A percentile compares a stretch with the other conserved stretches of the same genome.
Conservation (phyloP, 2,888 invertebrate species). For the Pristionchus japonicus region DNA sequence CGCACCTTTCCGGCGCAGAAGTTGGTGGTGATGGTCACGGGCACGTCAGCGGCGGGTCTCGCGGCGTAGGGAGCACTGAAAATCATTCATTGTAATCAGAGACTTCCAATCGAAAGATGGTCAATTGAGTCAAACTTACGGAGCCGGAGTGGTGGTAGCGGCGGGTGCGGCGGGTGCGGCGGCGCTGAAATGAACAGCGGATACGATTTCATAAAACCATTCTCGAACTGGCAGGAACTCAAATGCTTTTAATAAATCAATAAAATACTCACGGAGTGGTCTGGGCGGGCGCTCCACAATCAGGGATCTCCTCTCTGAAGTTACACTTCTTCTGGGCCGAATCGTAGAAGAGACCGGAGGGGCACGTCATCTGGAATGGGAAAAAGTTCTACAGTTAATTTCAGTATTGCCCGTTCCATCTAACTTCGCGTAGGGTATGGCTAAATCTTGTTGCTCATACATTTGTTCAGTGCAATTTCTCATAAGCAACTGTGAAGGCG, state of each 20-base stretch:
- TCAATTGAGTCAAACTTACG: neutral
- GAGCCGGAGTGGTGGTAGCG: neutral
- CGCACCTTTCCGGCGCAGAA: slow-evolving; percentile 33
- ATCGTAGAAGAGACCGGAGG: slow-evolving; percentile 46
- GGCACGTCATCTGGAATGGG: slow-evolving; percentile 32
- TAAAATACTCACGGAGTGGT: neutral
- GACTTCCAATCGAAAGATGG: neutral
- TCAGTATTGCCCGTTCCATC: too few species aligned
- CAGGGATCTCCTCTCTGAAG: neutral
- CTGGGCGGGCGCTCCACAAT: neutral
- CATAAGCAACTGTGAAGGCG: neutral
- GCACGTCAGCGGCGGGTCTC: neutral
- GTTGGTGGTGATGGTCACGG: neutral
- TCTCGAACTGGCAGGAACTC: too few species aligned
- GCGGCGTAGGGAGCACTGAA: neutral
- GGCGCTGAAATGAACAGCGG: neutral
- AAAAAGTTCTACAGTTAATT: neutral
- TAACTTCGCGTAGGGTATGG: too few species aligned
- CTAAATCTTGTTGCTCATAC: too few species aligned
- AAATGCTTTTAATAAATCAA: too few species aligned
- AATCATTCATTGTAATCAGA: neutral
- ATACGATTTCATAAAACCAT: too few species aligned
- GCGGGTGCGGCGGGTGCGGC: neutral
- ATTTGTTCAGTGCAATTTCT: neutral
- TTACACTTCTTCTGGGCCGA: slow-evolving; percentile 11